Base-by-base conservation (phyloP, 2,113 vertebrate genomes). In the Neotragus pygmaeus region DNA sequence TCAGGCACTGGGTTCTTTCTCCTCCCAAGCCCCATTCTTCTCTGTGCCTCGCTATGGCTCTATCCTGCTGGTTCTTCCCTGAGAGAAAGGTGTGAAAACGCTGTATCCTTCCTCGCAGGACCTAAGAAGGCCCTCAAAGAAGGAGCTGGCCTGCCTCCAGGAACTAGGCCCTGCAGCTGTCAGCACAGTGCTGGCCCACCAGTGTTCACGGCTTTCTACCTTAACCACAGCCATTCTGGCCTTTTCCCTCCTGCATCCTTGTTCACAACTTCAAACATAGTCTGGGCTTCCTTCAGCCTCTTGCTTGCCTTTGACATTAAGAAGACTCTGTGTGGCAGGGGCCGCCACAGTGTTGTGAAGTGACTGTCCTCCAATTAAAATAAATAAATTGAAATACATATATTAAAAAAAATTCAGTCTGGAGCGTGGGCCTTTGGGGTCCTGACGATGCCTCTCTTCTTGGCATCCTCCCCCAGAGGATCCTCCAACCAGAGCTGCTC, bases 291-390 rank as follows among this genome's bases (percentile, higher is more conserved):
- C 91, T 93, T 93, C 2, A 17, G 77, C 49, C 21, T 25, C 49
- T 78, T 33, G 27, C 11, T 87, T 53, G 39, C 87, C 83, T 84
- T 90, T 60, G 73, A 62, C 92, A 80, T 64, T 90, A 97, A 97
- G 96, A 96, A 21, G 39, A 62, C 60, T 25, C 23, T 23, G 10
- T 39, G n/a, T 73, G 19, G 66, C 66, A 39, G 19, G n/a, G 66
- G n/a, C n/a, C n/a, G 13, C n/a, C 66, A 73, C n/a, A 73, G 66
- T 73, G 19, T 23, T 70, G n/a, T 23, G 66, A 70, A 39, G 19
- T 70, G 66, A 39, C 66, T 70, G 66, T 23, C 66, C 66, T 70
- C 21, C 66, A 23, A 13, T 39, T 70, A 70, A 70, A 70, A 70
- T 70, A 39, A 39, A 39, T 70, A 23, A 70, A 39, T 39, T 70